A percentile compares a stretch with the other conserved stretches of the same genome.
Evolutionary conservation across 2,797 vertebrate genomes (phyloP).

Genomic region (Erethizon dorsatum): DNA sequence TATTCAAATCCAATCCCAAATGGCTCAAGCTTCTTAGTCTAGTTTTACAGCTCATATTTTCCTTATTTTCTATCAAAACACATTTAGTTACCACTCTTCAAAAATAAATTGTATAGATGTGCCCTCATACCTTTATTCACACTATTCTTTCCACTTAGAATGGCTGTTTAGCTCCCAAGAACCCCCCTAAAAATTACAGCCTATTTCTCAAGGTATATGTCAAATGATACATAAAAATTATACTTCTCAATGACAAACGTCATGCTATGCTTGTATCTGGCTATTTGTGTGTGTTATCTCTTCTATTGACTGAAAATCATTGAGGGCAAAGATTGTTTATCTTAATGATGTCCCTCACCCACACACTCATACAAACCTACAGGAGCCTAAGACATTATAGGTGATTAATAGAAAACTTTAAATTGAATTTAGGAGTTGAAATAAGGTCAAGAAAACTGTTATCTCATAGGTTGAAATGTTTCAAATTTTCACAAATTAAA

Average conservation of each 20-base stretch:
- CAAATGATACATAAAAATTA: constrained; percentile 5
- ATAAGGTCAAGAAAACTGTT: constrained; percentile 1
- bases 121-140: background rate
- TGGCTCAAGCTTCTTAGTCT: background rate
- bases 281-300: background rate
- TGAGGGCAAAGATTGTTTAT: constrained; percentile 24
- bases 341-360: constrained; percentile 13
- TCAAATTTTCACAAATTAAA: background rate
- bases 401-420: constrained; percentile 13
- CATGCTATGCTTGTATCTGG: background rate
- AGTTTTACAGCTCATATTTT: background rate
- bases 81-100: background rate
- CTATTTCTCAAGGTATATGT: background rate
- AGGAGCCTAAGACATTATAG: background rate
- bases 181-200: constrained; percentile 4
- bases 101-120: background rate
- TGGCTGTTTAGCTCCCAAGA: background rate
- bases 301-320: constrained; percentile 25
- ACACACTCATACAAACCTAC: background rate
- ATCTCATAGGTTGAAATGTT: background rate
- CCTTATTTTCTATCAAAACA: constrained; percentile 23
- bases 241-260: constrained; percentile 18
- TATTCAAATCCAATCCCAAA: background rate
- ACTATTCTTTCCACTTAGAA: constrained; percentile 10
- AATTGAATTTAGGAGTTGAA: constrained; percentile 58